Base-by-base conservation (phyloP, 2,888 invertebrate species). In the Apamea sordens region DNA sequence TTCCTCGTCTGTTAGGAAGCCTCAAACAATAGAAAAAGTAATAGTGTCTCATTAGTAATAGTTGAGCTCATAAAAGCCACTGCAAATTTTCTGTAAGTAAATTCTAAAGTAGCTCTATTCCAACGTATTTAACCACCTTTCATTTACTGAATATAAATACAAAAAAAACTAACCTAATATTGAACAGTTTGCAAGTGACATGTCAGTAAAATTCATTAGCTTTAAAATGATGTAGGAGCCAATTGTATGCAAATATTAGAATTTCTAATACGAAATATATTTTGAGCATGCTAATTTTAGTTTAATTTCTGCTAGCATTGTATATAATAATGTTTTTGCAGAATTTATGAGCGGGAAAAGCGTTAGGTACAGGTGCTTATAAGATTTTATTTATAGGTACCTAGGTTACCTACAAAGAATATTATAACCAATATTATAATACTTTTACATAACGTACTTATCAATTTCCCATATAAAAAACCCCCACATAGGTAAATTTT, bases 151-250 rank as follows among this genome's bases (percentile, higher is more conserved):
- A 13, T 41, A 13, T 32, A 7, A 53, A 76, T 44, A 65, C 11
- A 0, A 44, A 76, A 69, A 59, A n/a, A 28, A 6, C 41, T 41
- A 7, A 63, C 24, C 8, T 67, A 41, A 18, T 28, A 32, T 2
- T n/a, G 10, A 24, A 44, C 4, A 71, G 24, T 64, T n/a, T 83
- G 83, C 68, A 75, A 72, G 24, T 75, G 85, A 80, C 85, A 72
- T 69, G 15, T 61, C 53, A 21, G 21, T 75, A 36, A 80, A 80
- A 69, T 59, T 44, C 1, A 71, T 72, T 74, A 63, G 53, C 41
- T 68, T 73, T n/a, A 67, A 56, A 83, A n/a, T 8, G 32, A 4
- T 28, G 21, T n/a, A 1, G 7, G 18, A 53, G 15, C 47, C 0
- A n/a, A n/a, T 3, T 4, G 18, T 47, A 41, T 63, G 15, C 10